Percentiles rank a stretch among this genome's conserved stretches.
phyloP scores from a whole-genome alignment of 2,888 invertebrate genomes.

The Nemotelus pantherinus region DNA sequence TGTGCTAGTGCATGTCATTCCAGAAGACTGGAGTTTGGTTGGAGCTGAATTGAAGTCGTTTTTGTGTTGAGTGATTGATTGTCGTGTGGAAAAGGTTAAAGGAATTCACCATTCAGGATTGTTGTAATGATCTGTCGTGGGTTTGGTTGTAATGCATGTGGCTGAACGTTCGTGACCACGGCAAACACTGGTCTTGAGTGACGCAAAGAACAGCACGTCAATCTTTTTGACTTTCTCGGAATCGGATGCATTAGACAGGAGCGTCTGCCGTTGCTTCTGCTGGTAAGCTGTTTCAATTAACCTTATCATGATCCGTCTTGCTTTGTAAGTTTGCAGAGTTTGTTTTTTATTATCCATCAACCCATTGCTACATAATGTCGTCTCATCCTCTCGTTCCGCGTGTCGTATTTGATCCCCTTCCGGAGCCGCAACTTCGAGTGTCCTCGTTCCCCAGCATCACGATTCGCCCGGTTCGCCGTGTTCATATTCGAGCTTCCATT shows the following conservation, averaged over 20 bases:
- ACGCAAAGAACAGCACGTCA: conserved; percentile 13
- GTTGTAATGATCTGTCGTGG: not conserved
- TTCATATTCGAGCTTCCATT: not conserved
- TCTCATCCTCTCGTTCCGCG: not conserved
- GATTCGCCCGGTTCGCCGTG: not conserved
- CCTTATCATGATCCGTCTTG: conserved; percentile 29
- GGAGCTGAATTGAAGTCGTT: not conserved
- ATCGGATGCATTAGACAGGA: not conserved
- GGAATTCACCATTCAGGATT: not conserved
- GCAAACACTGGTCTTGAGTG: not conserved
- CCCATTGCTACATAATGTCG: conserved; percentile 28
- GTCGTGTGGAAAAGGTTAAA: not conserved
- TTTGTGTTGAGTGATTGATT: not conserved
- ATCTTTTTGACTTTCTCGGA: too few relatives aligned
- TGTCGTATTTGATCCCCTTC: not conserved
- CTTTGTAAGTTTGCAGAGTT: conserved; percentile 24
- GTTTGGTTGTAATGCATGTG: not conserved
- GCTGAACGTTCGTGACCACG: conserved; percentile 1
- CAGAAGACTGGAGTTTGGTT: not conserved
- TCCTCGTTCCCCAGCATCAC: conserved; percentile 23
- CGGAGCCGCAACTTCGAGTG: not conserved
- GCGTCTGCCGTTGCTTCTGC: conserved; percentile 17
- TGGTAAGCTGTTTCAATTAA: conserved; percentile 38
- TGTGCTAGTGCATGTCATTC: not conserved
- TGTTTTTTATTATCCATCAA: conserved; percentile 31